Percentiles rank a stretch among this genome's conserved stretches.
Evolutionary conservation across 2,888 invertebrate species (phyloP).

Genomic region (Perizoma affinitatum): DNA sequence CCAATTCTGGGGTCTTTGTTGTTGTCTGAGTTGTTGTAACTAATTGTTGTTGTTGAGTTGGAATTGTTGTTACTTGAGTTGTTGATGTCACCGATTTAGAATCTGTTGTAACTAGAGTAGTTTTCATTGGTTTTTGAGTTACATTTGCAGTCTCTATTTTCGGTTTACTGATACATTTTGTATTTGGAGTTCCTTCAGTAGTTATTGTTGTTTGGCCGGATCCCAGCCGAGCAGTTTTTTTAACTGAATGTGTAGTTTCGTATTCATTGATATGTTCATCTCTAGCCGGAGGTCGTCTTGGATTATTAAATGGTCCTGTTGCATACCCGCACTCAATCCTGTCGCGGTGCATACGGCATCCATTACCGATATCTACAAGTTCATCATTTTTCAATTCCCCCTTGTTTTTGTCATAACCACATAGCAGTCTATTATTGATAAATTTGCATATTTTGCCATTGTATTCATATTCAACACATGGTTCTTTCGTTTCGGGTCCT

Average conservation of each 20-base stretch:
- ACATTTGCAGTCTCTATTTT: too few species aligned
- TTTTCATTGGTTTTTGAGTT: not conserved
- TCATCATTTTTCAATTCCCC: slow-evolving; percentile 43
- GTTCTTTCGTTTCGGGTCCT: slow-evolving; percentile 9
- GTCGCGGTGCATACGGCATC: slow-evolving; percentile 57
- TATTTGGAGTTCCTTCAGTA: too few species aligned
- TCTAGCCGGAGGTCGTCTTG: slow-evolving; percentile 39
- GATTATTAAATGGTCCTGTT: slow-evolving; percentile 35
- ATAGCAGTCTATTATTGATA: slow-evolving; percentile 58
- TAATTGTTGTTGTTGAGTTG: not conserved
- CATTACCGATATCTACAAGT: slow-evolving; percentile 52
- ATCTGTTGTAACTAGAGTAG: not conserved
- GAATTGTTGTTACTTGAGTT: not conserved
- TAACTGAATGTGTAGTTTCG: not conserved
- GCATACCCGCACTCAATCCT: slow-evolving; percentile 72
- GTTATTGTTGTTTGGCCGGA: too few species aligned
- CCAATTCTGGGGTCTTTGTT: not conserved
- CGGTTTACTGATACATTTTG: too few species aligned
- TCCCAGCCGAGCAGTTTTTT: too few species aligned
- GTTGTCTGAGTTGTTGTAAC: not conserved
- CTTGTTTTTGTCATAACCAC: slow-evolving; percentile 68
- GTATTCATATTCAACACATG: slow-evolving; percentile 56
- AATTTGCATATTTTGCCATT: slow-evolving; percentile 57
- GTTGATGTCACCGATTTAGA: not conserved
- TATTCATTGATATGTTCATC: slow-evolving; percentile 4